Conservation (phyloP, 2,113 vertebrate species). For the Alces alces region DNA sequence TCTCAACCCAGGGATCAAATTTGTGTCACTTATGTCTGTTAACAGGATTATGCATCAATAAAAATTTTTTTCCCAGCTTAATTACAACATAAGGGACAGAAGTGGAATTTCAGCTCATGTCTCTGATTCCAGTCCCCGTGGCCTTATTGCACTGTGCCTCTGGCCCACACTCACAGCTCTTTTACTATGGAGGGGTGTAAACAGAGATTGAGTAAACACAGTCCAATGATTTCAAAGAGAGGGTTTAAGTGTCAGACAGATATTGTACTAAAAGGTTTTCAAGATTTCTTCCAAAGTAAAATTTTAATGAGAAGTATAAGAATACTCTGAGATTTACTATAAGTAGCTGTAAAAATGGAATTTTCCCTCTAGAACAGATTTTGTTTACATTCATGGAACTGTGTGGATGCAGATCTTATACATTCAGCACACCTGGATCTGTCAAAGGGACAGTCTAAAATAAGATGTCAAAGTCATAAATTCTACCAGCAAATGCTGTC, state of each 20-base stretch:
- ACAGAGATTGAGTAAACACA: neutral
- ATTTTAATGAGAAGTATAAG: neutral
- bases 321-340: neutral
- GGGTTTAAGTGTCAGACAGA: neutral
- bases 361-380: neutral
- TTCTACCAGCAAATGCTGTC: neutral
- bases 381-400: neutral
- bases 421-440: neutral
- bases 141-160: neutral
- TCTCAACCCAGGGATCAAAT: neutral
- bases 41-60: neutral
- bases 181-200: neutral
- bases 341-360: neutral
- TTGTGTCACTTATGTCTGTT: neutral
- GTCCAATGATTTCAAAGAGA: neutral
- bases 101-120: neutral
- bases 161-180: neutral
- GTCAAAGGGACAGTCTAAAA: neutral
- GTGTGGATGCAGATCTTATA: neutral
- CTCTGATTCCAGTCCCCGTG: neutral
- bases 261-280: neutral
- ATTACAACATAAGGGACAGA: neutral
- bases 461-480: constrained; percentile 1
- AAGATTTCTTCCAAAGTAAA: neutral
- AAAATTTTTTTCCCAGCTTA: neutral